Evolutionary conservation across 2,113 vertebrate species (phyloP).

Genomic region (Gallinago undulata): DNA sequence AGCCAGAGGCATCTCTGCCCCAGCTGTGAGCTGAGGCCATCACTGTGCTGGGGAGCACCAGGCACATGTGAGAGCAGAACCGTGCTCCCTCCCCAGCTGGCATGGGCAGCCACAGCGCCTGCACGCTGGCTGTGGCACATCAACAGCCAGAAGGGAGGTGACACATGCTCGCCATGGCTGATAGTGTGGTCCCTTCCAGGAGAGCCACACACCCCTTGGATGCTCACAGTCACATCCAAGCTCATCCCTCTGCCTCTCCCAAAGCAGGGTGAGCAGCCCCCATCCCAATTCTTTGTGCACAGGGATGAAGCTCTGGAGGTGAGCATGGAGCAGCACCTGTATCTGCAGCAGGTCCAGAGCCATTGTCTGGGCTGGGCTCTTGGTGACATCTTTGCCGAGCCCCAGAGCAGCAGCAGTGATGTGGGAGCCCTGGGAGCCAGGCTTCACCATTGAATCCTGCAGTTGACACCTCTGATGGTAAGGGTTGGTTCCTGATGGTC

Average conservation of each 20-base stretch:
- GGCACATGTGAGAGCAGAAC: neutral
- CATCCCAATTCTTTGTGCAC: neutral
- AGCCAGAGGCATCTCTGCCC: neutral
- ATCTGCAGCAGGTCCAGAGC: neutral
- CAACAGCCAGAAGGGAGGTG: neutral
- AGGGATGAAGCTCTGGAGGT: neutral
- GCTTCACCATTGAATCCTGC: accelerated
- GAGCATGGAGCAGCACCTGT: neutral
- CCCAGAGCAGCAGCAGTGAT: accelerated
- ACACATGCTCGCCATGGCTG: neutral
- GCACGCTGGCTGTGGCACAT: neutral
- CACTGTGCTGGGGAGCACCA: accelerated
- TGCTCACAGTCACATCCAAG: neutral
- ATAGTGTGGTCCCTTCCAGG: neutral
- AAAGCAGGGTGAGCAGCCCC: neutral
- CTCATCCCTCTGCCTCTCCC: neutral
- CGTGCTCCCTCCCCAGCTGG: accelerated
- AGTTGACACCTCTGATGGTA: neutral
- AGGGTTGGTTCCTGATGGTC: accelerated
- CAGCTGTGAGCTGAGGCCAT: neutral
- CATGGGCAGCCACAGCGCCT: accelerated
- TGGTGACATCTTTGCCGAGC: neutral
- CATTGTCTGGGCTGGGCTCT: neutral
- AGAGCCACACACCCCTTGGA: neutral
- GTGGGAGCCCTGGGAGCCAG: neutral